These are phyloP conservation scores for Parasteatoda lunata DNA, from an alignment of 2,888 invertebrate genomes.

Conservation along the genomic window DNA sequence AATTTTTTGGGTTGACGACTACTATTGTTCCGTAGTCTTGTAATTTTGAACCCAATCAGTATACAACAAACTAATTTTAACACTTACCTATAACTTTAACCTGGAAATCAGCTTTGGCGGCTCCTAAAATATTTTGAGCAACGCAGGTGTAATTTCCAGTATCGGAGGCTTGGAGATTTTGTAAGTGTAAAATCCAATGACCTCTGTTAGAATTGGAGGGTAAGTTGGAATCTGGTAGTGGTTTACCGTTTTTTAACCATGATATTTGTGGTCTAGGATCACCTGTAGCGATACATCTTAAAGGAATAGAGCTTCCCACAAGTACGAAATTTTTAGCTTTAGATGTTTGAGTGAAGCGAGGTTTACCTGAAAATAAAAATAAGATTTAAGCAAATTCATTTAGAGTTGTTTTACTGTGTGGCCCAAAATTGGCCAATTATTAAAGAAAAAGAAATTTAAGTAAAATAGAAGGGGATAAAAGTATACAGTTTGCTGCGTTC, in stretches of 20 bases:
- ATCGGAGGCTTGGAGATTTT: conserved; percentile 66
- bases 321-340: conserved; percentile 55
- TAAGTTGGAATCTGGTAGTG: conserved; percentile 59
- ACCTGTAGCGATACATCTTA: conserved; percentile 70
- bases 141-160: conserved; percentile 69
- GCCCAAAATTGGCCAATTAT: too few relatives aligned
- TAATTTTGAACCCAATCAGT: too few relatives aligned
- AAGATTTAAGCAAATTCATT: neutral
- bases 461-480: too few relatives aligned
- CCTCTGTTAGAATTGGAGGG: conserved; percentile 36
- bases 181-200: conserved; percentile 58
- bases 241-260: conserved; percentile 70
- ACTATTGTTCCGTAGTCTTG: too few relatives aligned
- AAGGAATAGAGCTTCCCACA: conserved; percentile 67
- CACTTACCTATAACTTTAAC: conserved; percentile 68
- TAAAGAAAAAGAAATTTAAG: too few relatives aligned
- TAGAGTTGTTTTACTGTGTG: too few relatives aligned
- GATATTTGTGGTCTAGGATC: conserved; percentile 67
- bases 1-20: too few relatives aligned
- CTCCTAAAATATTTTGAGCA: conserved; percentile 51
- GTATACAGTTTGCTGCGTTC: too few relatives aligned
- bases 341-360: conserved; percentile 54
- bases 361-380: conserved; percentile 53
- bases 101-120: conserved; percentile 54
- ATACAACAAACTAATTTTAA: neutral